Evolutionary conservation across 2,888 invertebrate genomes (phyloP), one percentile per base, ranked within the genome.

Genomic region (Hetaerina titia): DNA sequence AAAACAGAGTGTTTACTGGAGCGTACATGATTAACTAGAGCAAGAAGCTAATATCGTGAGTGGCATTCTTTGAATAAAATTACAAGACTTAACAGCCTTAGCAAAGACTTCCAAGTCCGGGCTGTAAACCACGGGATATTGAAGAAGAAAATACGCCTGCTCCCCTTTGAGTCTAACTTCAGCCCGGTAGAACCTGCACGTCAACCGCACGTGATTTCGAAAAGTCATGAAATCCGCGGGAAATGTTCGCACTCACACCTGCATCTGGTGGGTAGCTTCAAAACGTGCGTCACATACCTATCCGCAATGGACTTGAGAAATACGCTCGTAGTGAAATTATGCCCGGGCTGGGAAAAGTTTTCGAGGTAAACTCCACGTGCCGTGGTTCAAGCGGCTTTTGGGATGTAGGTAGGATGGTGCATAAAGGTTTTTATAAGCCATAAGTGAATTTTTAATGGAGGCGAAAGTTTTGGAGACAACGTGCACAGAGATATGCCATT

Each of bases 401-500:
- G 31, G 81, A 31, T 25, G 5, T 15, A 13, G 13, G 69, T 2
- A n/a, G n/a, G 81, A 25, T 7, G n/a, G 81, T 15, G 31, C 11
- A 81, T 8, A 31, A 25, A 31, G 81, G n/a, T 31, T 31, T 81
- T 31, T 13, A 31, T 13, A 11, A 8, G 7, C 31, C 81, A 22
- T 81, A 81, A 81, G 81, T 31, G 81, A 81, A 81, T 81, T 81
- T 81, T 81, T 81, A 31, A 81, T 81, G n/a, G 81, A 25, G 31
- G 81, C 25, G n/a, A 31, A 81, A 81, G 81, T 81, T 81, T 31
- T 13, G 15, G 31, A 81, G 81, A 31, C 13, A 31, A 81, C 11
- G 81, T 31, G 11, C 11, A 13, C 13, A 5, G 81, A 81, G 31
- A 31, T 22, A 81, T 31, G 11, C 81, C 22, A 19, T 31, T 13